phyloP scores from a whole-genome alignment of 2,113 vertebrate genomes.

The Peucedramus taeniatus region DNA sequence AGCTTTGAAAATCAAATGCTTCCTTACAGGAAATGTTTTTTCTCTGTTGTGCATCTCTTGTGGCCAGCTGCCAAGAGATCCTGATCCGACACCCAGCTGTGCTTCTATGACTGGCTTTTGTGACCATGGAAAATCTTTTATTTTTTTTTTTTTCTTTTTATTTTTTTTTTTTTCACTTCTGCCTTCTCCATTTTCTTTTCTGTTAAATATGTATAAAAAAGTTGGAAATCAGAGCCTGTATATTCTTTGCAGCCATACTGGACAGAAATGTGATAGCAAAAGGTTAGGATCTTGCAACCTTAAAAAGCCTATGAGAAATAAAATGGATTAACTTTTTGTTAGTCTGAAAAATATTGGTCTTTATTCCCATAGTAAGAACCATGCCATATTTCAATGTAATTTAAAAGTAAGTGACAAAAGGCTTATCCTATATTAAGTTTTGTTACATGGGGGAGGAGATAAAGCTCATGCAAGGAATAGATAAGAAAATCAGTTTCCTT shows the following conservation, averaged over 20 bases:
- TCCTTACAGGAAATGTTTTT: constrained; percentile 53
- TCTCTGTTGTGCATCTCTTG: constrained; percentile 23
- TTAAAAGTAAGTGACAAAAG: neutral
- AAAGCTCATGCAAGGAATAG: neutral
- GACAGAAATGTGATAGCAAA: neutral
- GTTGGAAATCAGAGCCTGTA: neutral
- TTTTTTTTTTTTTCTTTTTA: neutral
- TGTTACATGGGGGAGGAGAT: neutral
- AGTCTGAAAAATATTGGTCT: neutral
- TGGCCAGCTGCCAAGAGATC: constrained; percentile 6
- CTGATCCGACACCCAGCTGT: constrained; percentile 36
- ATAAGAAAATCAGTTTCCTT: neutral
- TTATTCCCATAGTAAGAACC: neutral
- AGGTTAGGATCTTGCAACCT: neutral
- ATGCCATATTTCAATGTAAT: neutral
- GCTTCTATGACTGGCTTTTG: neutral
- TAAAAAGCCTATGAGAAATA: neutral
- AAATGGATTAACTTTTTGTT: neutral
- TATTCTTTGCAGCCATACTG: neutral
- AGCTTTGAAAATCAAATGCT: constrained; percentile 54
- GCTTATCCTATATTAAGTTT: neutral
- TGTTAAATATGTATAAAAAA: neutral
- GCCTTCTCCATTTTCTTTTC: neutral
- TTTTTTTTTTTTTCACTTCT: neutral
- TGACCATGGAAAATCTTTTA: neutral